Evolutionary conservation across 2,888 invertebrate species (phyloP).

Genomic region (Hypomecis punctinalis): DNA sequence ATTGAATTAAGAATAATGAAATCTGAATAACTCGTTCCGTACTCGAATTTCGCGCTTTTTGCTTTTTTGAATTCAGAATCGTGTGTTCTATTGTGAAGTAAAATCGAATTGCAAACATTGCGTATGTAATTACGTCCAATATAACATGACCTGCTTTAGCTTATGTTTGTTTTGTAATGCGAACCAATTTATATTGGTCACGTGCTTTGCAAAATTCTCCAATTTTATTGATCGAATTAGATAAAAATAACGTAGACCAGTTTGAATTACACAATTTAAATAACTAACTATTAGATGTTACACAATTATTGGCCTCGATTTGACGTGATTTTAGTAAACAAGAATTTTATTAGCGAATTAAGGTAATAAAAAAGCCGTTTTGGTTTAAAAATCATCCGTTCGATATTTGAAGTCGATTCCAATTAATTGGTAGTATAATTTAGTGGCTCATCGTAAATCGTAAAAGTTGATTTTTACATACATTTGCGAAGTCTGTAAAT

Average conservation of each 20-base stretch:
- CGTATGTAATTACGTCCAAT: slow-evolving; percentile 60
- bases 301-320: slow-evolving; percentile 49
- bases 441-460: slow-evolving; percentile 37
- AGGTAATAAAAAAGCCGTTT: slow-evolving; percentile 42
- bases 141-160: slow-evolving; percentile 48
- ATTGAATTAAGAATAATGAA: slow-evolving; percentile 79
- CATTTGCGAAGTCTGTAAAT: slow-evolving; percentile 26
- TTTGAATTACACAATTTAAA: slow-evolving; percentile 36
- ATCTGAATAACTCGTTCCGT: slow-evolving; percentile 75
- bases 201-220: slow-evolving; percentile 30
- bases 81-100: slow-evolving; percentile 81
- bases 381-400: slow-evolving; percentile 40
- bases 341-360: slow-evolving; percentile 43
- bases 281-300: slow-evolving; percentile 39
- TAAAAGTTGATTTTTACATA: slow-evolving; percentile 40
- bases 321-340: slow-evolving; percentile 43
- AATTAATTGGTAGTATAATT: slow-evolving; percentile 43
- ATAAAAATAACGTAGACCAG: slow-evolving; percentile 19
- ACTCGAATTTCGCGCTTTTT: slow-evolving; percentile 76
- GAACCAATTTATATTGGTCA: slow-evolving; percentile 39
- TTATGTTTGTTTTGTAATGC: slow-evolving; percentile 37
- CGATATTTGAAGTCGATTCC: slow-evolving; percentile 38
- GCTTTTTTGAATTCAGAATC: slow-evolving; percentile 80
- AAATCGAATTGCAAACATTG: slow-evolving; percentile 75
- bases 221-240: slow-evolving; percentile 30